A percentile compares a stretch with the other conserved stretches of the same genome.
Conservation (phyloP, 92 coral and sea anemone species). For the Metridium senile region DNA sequence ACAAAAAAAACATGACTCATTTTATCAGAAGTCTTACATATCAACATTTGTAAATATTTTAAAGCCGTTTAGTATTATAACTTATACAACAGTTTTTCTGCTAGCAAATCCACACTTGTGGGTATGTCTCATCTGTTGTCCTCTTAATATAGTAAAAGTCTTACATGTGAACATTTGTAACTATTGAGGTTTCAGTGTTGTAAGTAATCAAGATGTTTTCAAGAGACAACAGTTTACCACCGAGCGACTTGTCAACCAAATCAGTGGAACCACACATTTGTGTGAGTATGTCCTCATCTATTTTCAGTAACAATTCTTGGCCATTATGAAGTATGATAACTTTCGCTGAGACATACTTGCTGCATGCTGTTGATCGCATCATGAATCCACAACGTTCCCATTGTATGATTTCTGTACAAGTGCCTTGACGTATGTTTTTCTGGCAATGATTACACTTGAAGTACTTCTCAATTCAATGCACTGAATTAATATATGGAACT, state of each 20-base stretch:
- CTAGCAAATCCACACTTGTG: no score
- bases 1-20: no score
- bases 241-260: conserved; percentile 28
- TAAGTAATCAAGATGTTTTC: conserved; percentile 32
- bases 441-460: conserved; percentile 32
- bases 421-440: conserved; percentile 41
- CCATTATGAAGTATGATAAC: conserved; percentile 18
- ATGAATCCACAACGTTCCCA: conserved; percentile 40
- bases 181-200: conserved; percentile 27
- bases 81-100: no score
- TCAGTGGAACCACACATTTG: conserved; percentile 36
- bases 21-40: no score
- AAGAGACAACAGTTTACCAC: conserved; percentile 25
- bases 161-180: conserved; percentile 7
- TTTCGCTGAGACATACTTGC: conserved; percentile 30
- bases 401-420: conserved; percentile 35
- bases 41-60: no score
- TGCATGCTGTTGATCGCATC: conserved; percentile 29
- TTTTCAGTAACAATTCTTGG: conserved; percentile 35
- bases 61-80: no score
- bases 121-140: no score
- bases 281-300: conserved; percentile 27
- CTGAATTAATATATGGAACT: conserved; percentile 29
- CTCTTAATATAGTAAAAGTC: no score
- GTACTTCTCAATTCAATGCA: conserved; percentile 35